phyloP scores from a whole-genome alignment of 2,888 invertebrate species.

The Drosophila siamana region DNA sequence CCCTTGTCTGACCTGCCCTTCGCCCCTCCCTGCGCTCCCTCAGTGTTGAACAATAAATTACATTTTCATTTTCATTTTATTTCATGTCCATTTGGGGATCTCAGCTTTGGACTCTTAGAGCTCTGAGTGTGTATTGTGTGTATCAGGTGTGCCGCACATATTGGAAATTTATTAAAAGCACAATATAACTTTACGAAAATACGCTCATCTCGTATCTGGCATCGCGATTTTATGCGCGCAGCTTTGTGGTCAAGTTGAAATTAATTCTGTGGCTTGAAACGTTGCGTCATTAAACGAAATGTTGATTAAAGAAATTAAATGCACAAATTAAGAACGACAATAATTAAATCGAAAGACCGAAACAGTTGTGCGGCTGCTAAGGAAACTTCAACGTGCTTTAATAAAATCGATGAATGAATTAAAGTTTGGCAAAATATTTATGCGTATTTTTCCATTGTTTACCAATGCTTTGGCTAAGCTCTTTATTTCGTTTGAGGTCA shows the following conservation, averaged over 20 bases:
- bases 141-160: conserved; percentile 64
- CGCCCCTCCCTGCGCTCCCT: neutral
- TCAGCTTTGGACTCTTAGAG: conserved; percentile 10
- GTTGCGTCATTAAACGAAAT: conserved; percentile 25
- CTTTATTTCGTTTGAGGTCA: neutral
- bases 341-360: neutral
- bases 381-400: neutral
- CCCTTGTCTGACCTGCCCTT: neutral
- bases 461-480: neutral
- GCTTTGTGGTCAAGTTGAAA: conserved; percentile 49
- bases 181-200: conserved; percentile 47
- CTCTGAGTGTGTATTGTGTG: conserved; percentile 5
- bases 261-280: conserved; percentile 47
- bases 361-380: neutral
- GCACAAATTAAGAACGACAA: conserved; percentile 14
- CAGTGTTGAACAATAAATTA: conserved; percentile 58
- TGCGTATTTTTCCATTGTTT: neutral
- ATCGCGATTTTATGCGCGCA: conserved; percentile 38
- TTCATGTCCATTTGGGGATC: conserved; percentile 48
- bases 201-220: neutral
- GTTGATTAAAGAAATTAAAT: conserved; percentile 39
- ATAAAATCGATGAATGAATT: neutral
- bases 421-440: neutral
- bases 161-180: conserved; percentile 70
- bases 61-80: conserved; percentile 71